Evolutionary conservation across 92 coral and sea anemone genomes (phyloP).

Genomic region (Palythoa grandiflora): DNA sequence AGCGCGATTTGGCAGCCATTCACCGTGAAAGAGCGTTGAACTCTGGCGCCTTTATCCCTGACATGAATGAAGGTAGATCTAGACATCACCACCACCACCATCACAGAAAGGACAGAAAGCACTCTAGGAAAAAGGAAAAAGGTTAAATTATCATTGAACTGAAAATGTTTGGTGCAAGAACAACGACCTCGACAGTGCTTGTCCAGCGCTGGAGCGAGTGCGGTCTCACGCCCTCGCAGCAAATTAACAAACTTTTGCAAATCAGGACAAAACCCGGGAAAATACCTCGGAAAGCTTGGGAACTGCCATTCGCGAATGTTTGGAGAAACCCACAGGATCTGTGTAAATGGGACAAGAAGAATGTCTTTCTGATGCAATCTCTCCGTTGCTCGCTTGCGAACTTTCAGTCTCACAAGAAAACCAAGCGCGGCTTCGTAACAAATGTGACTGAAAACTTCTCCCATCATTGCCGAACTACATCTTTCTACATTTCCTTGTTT

Average conservation of each 20-base stretch:
- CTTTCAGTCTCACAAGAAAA: background rate
- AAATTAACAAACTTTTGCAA: background rate
- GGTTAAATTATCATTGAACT: slow-evolving; percentile 10
- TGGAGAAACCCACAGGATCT: background rate
- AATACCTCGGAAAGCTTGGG: background rate
- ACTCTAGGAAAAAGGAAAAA: slow-evolving; percentile 32
- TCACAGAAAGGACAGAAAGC: slow-evolving; percentile 44
- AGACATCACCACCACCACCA: slow-evolving; percentile 69
- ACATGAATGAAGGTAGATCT: slow-evolving; percentile 70
- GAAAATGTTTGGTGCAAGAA: background rate
- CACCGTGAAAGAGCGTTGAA: slow-evolving; percentile 93
- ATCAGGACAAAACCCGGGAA: background rate
- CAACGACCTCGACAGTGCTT: background rate
- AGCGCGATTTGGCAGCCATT: slow-evolving; percentile 84
- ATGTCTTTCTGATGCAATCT: background rate
- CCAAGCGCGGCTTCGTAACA: background rate
- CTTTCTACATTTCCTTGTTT: background rate
- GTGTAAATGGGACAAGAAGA: background rate
- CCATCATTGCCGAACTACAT: background rate
- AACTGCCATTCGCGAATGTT: background rate
- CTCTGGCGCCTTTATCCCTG: slow-evolving; percentile 68
- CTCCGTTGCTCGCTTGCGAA: background rate
- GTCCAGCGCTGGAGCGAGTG: background rate
- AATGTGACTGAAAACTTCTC: background rate
- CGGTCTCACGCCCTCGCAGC: slow-evolving; percentile 15